A percentile compares a stretch with the other conserved stretches of the same genome.
Conservation (phyloP, 2,888 invertebrate genomes). For the Lasius fuliginosus region DNA sequence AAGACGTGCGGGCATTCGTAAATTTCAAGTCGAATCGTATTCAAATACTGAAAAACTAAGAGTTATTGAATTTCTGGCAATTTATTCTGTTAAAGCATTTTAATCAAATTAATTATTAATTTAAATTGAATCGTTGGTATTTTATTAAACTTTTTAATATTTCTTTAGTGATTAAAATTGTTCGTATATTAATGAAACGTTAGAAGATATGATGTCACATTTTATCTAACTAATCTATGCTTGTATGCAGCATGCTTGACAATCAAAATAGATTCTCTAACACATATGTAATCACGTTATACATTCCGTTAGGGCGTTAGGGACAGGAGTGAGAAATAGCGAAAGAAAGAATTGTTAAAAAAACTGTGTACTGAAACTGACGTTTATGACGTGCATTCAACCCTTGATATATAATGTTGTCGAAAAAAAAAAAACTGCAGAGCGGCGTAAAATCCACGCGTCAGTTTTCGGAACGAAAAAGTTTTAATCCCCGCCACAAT, state of each 20-base stretch:
- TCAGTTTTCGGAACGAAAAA: slow-evolving; percentile 48
- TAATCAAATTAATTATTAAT: neutral
- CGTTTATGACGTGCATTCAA: slow-evolving; percentile 51
- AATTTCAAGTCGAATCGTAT: neutral
- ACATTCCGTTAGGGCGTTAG: neutral
- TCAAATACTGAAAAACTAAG: neutral
- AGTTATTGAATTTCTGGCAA: neutral
- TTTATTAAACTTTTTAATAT: neutral
- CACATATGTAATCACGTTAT: slow-evolving; percentile 12
- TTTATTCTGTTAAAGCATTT: neutral
- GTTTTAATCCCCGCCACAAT: slow-evolving; percentile 52
- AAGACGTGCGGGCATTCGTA: neutral
- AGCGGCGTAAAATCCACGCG: slow-evolving; percentile 50
- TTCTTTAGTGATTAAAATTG: neutral
- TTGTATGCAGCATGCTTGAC: neutral
- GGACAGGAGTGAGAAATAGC: neutral
- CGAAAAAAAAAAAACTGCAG: slow-evolving; percentile 18
- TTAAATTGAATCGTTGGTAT: neutral
- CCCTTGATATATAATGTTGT: slow-evolving; percentile 47
- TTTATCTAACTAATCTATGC: neutral
- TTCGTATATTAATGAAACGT: neutral
- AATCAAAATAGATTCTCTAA: neutral
- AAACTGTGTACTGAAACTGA: slow-evolving; percentile 39
- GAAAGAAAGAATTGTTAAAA: slow-evolving; percentile 26
- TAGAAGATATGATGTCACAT: neutral